Evolutionary conservation across 2,113 vertebrate species (phyloP).

Genomic region (Cyphomyrus discorhynchus): DNA sequence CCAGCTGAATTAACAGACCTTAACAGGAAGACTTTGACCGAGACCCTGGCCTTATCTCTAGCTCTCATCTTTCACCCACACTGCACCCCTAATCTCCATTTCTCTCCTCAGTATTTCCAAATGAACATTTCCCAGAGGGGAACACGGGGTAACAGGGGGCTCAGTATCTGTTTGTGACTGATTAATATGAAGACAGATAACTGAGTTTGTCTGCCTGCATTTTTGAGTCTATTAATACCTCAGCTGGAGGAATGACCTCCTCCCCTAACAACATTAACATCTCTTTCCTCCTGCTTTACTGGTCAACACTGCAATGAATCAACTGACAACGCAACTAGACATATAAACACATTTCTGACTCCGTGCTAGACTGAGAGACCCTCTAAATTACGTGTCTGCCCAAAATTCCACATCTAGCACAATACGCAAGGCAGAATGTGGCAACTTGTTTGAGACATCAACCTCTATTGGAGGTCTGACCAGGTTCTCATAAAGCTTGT

Average conservation of each 20-base stretch:
- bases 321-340: not conserved
- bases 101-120: slow-evolving; percentile 12
- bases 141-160: slow-evolving; percentile 36
- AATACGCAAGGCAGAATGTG: not conserved
- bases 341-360: not conserved
- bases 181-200: slow-evolving; percentile 46
- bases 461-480: not conserved
- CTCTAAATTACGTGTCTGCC: not conserved
- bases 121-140: slow-evolving; percentile 7
- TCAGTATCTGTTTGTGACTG: slow-evolving; percentile 37
- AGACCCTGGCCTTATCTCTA: not conserved
- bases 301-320: slow-evolving; percentile 1
- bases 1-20: not conserved
- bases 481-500: not conserved
- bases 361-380: not conserved
- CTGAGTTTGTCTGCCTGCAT: slow-evolving; percentile 36
- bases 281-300: not conserved
- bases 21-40: not conserved
- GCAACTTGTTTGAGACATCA: not conserved
- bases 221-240: slow-evolving; percentile 5
- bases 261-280: not conserved
- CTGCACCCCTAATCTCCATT: not conserved
- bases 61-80: not conserved
- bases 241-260: not conserved
- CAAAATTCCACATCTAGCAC: not conserved